These are phyloP conservation scores for Acipenser ruthenus DNA, from an alignment of 2,797 vertebrate species.

Conservation along the genomic window DNA sequence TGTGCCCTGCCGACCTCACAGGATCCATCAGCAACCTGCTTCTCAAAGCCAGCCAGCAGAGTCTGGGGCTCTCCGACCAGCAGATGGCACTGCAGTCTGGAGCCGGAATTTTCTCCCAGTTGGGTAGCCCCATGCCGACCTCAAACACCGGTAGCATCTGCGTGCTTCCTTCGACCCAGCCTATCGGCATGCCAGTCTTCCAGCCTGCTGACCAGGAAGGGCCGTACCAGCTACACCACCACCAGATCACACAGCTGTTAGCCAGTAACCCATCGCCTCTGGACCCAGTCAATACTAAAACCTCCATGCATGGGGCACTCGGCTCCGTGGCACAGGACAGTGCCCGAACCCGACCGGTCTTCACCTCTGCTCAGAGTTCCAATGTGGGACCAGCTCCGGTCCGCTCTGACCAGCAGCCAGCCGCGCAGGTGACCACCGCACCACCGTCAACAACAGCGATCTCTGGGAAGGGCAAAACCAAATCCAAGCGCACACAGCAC, in stretches of 20 bases:
- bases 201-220: slow-evolving; percentile 68
- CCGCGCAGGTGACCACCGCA: slow-evolving; percentile 14
- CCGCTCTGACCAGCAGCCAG: slow-evolving; percentile 50
- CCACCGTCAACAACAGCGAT: slow-evolving; percentile 22
- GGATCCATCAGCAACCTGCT: slow-evolving; percentile 81
- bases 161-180: slow-evolving; percentile 79
- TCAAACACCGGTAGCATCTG: slow-evolving; percentile 73
- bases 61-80: slow-evolving; percentile 79
- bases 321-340: slow-evolving; percentile 50
- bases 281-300: slow-evolving; percentile 39
- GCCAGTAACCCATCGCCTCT: slow-evolving; percentile 48
- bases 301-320: slow-evolving; percentile 42
- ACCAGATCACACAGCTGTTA: slow-evolving; percentile 44
- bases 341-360: slow-evolving; percentile 45
- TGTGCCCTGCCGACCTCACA: slow-evolving; percentile 71
- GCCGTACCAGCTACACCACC: slow-evolving; percentile 61
- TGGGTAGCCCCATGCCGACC: slow-evolving; percentile 63
- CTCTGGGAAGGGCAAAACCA: slow-evolving; percentile 68
- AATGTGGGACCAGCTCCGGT: slow-evolving; percentile 52
- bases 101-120: slow-evolving; percentile 73
- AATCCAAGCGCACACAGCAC: slow-evolving; percentile 75
- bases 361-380: slow-evolving; percentile 54
- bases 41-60: slow-evolving; percentile 81
- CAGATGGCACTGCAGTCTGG: slow-evolving; percentile 71
- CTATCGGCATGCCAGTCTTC: slow-evolving; percentile 65